Evolutionary conservation across 2,797 vertebrate species (phyloP), one percentile per base, ranked within the genome.

Genomic region (Enteromius mattozi): DNA sequence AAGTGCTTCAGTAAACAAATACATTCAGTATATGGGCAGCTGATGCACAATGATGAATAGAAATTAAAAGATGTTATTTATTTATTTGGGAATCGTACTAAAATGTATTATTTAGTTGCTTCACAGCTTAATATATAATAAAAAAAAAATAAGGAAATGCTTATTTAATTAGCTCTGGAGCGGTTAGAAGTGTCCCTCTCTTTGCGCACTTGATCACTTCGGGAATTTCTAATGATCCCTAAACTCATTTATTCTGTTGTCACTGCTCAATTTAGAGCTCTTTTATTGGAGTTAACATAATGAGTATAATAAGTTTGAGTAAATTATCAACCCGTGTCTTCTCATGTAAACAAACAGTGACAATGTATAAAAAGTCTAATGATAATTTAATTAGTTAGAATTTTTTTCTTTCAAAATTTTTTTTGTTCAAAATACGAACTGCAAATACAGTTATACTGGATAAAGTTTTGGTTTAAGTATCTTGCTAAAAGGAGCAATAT

Each of bases 81-180:
- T 59, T 24, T 59, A 59, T 59, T 24, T 61, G n/a, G 4, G 12
- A 61, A 61, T 24, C n/a, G 24, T 27, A 27, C 10, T 27, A n/a
- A 27, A 61, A 61, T 27, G 10, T 61, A 61, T 5, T 24, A 24
- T 24, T 59, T 13, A 24, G 4, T 24, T 59, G n/a, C n/a, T 59
- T 24, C 1, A 9, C 3, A 3, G 21, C 1, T n/a, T 59, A 59
- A 56, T 56, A 56, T 1, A 24, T 59, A 4, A 4, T 10, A 12
- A 59, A 24, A 9, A 47, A 4, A 47, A 35, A 3, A 35, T 35
- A 3, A 3, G 3, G 3, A 35, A 3, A 54, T 56, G 72, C 24
- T 86, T 70, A 77, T 83, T 69, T 89, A 87, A 89, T 91, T 88
- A 80, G 61, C 42, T 63, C 76, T 84, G 42, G 47, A 63, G 42